Conservation (phyloP, 2,888 invertebrate species). For the Andrena minutula region DNA sequence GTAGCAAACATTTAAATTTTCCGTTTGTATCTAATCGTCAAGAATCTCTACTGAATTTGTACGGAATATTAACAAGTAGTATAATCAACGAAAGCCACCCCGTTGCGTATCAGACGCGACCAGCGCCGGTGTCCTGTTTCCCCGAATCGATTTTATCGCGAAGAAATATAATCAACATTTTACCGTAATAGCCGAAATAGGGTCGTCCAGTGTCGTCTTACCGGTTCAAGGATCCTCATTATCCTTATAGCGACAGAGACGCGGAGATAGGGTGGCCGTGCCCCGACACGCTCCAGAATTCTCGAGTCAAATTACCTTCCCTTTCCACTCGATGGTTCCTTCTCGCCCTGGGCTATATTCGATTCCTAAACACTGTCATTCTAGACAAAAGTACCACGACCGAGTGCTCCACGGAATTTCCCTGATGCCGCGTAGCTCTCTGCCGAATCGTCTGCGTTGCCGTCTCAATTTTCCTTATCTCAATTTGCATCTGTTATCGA, state of each 20-base stretch:
- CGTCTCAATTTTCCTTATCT: slow-evolving; percentile 18
- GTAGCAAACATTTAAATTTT: not conserved
- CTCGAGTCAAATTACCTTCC: slow-evolving; percentile 79
- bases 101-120: not conserved
- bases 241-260: slow-evolving; percentile 65
- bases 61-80: not conserved
- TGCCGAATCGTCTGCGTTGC: slow-evolving; percentile 40
- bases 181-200: slow-evolving; percentile 57
- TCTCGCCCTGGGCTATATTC: slow-evolving; percentile 76
- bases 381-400: slow-evolving; percentile 8
- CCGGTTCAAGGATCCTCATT: slow-evolving; percentile 73
- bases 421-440: not conserved
- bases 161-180: slow-evolving; percentile 52
- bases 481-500: not conserved
- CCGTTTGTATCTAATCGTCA: not conserved
- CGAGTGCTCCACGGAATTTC: slow-evolving; percentile 3
- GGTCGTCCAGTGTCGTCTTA: slow-evolving; percentile 56
- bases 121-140: not conserved
- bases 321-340: slow-evolving; percentile 41
- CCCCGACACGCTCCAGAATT: slow-evolving; percentile 64
- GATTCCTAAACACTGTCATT: slow-evolving; percentile 79
- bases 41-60: not conserved
- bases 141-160: slow-evolving; percentile 28
- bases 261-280: slow-evolving; percentile 31
- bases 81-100: not conserved